A percentile compares a stretch with the other conserved stretches of the same genome.
Conservation (phyloP, 64 coral and sea anemone species). For the Porites lutea region DNA sequence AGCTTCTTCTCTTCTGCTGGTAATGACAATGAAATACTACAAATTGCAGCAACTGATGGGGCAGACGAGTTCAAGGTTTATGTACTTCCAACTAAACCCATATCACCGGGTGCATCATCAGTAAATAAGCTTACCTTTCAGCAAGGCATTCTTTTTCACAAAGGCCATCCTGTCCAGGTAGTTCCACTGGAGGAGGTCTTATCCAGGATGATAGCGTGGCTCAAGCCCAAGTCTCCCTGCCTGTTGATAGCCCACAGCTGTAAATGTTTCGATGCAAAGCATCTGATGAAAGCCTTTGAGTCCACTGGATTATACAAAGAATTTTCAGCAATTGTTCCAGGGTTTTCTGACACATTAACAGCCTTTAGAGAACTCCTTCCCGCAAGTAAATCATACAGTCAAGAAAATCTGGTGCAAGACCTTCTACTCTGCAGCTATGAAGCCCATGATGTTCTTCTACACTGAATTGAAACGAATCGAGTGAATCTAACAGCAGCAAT, state of each 20-base stretch:
- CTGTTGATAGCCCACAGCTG: conserved; percentile 61
- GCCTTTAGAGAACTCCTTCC: conserved; percentile 69
- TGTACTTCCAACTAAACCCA: conserved; percentile 26
- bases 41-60: conserved; percentile 84
- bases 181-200: not conserved
- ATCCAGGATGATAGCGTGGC: conserved; percentile 26
- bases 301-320: not conserved
- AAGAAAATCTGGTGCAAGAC: not conserved
- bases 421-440: not conserved
- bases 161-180: no score
- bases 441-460: not conserved
- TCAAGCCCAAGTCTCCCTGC: conserved; percentile 28
- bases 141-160: no score
- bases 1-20: conserved; percentile 19
- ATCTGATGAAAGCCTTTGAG: conserved; percentile 35
- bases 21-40: conserved; percentile 58
- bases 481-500: no score
- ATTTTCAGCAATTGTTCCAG: conserved; percentile 8
- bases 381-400: not conserved
- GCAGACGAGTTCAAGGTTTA: conserved; percentile 50
- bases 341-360: conserved; percentile 61
- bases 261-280: conserved; percentile 71
- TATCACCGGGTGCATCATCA: conserved; percentile 43
- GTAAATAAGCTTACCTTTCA: conserved; percentile 18
- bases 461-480: no score